Evolutionary conservation across 2,888 invertebrate genomes (phyloP).

Genomic region (Rhagonycha lutea): DNA sequence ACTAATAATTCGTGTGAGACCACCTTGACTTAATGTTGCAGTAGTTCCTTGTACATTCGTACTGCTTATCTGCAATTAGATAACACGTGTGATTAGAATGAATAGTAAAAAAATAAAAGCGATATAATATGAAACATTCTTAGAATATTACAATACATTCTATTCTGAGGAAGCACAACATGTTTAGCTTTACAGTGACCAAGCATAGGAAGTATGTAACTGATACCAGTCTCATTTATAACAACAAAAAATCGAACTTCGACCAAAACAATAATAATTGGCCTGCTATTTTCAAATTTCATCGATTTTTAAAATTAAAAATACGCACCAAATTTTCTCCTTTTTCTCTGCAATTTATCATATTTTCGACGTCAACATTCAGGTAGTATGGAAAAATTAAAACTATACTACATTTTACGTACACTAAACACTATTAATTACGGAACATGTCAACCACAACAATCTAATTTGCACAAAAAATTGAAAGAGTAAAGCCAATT

Average conservation of each 20-base stretch:
- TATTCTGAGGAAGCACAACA: neutral
- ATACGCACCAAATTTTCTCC: neutral
- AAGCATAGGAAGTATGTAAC: neutral
- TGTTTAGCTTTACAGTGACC: neutral
- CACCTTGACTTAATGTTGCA: slow-evolving; percentile 52
- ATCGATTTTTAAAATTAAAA: neutral
- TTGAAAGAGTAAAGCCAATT: neutral
- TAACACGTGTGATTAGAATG: neutral
- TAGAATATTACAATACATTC: neutral
- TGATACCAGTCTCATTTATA: neutral
- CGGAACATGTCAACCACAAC: neutral
- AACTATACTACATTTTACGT: neutral
- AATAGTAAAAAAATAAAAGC: neutral
- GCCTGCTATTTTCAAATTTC: neutral
- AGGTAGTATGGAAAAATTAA: neutral
- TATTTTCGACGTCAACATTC: neutral
- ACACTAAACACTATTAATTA: neutral
- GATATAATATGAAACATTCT: slow-evolving; percentile 1
- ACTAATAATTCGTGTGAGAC: slow-evolving; percentile 60
- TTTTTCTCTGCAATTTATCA: neutral
- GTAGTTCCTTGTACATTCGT: slow-evolving; percentile 25
- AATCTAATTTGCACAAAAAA: neutral
- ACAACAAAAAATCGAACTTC: neutral
- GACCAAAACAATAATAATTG: neutral
- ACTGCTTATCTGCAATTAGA: slow-evolving; percentile 29